A percentile compares a stretch with the other conserved stretches of the same genome.
Evolutionary conservation across 2,797 vertebrate genomes (phyloP).

Genomic region (Tragelaphus oryx): DNA sequence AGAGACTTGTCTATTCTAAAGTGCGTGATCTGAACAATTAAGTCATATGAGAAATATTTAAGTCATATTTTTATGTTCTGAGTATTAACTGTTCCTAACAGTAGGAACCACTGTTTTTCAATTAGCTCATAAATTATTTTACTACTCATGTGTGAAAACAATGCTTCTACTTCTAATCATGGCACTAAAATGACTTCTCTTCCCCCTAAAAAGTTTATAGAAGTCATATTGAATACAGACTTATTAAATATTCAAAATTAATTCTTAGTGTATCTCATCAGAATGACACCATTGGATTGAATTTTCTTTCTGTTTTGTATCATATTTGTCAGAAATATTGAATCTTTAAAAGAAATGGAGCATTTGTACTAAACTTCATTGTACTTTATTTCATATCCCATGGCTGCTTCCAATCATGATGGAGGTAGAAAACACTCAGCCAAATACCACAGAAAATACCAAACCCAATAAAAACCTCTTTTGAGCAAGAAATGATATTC

Average conservation of each 20-base stretch:
- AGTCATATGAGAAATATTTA: not conserved
- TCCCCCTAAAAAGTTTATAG: not conserved
- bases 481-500: not conserved
- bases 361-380: not conserved
- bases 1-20: not conserved
- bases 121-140: not conserved
- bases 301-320: not conserved
- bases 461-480: fast-evolving
- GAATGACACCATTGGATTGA: not conserved
- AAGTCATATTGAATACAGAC: not conserved
- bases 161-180: not conserved
- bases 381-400: not conserved
- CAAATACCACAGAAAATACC: not conserved
- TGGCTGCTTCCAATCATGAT: not conserved
- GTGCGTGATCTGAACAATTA: not conserved
- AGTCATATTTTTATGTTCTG: not conserved
- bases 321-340: not conserved
- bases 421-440: not conserved
- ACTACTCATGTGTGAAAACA: not conserved
- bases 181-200: not conserved
- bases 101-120: not conserved
- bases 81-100: not conserved
- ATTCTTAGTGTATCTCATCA: not conserved
- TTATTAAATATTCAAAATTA: not conserved
- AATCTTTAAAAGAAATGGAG: not conserved